Evolutionary conservation across 2,888 invertebrate genomes (phyloP).

Genomic region (Leptinotarsa tumamoca): DNA sequence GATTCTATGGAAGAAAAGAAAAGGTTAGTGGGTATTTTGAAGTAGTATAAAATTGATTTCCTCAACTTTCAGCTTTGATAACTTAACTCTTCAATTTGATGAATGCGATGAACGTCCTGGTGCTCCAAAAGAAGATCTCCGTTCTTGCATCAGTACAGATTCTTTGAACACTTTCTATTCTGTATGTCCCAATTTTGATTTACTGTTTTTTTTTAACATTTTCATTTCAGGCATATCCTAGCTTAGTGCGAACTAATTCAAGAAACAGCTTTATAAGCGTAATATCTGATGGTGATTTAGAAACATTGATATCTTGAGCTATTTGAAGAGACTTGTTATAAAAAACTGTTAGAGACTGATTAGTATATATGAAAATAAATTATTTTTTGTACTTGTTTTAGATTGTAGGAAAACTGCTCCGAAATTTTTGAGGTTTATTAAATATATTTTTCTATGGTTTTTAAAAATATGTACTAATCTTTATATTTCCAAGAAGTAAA

Average conservation of each 20-base stretch:
- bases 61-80: slow-evolving; percentile 29
- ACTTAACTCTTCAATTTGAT: slow-evolving; percentile 26
- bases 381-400: no score
- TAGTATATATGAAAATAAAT: not conserved
- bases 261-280: slow-evolving; percentile 23
- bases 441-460: no score
- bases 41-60: not conserved
- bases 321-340: not conserved
- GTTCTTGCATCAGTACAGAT: slow-evolving; percentile 49
- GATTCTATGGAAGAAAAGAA: slow-evolving; percentile 33
- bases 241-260: not conserved
- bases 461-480: no score
- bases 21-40: slow-evolving; percentile 24
- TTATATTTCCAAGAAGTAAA: no score
- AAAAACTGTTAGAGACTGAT: not conserved
- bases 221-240: slow-evolving; percentile 13
- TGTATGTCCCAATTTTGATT: slow-evolving; percentile 36
- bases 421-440: no score
- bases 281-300: slow-evolving; percentile 22
- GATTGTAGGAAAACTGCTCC: no score
- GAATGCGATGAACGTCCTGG: slow-evolving; percentile 16
- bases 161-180: slow-evolving; percentile 51
- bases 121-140: slow-evolving; percentile 42
- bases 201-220: not conserved
- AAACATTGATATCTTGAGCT: slow-evolving; percentile 15